Percentiles rank a stretch among this genome's conserved stretches.
Conservation (phyloP, 2,113 vertebrate genomes). For the Dascyllus trimaculatus region DNA sequence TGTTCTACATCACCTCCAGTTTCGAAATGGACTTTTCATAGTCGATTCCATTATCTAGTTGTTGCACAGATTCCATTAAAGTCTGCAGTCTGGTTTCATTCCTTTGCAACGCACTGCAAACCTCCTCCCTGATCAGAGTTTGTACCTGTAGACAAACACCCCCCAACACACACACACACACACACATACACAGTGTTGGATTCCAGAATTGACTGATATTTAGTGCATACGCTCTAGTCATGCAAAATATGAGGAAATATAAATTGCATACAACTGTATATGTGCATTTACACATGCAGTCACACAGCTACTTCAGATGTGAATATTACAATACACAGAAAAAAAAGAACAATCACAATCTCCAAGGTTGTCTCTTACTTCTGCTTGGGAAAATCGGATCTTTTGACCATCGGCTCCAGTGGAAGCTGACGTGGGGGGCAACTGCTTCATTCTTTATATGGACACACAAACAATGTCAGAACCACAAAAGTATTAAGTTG, state of each 20-base stretch:
- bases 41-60: constrained; percentile 8
- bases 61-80: constrained; percentile 42
- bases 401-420: not conserved
- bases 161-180: not conserved
- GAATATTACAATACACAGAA: too few species aligned
- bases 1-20: constrained; percentile 55
- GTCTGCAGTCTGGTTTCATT: constrained; percentile 34
- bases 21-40: constrained; percentile 38
- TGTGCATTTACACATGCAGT: too few species aligned
- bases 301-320: too few species aligned
- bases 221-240: too few species aligned
- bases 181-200: too few species aligned
- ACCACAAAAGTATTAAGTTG: too few species aligned
- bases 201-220: too few species aligned
- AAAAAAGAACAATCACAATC: not conserved
- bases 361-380: constrained; percentile 47
- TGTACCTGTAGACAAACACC: constrained; percentile 51
- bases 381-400: constrained; percentile 26
- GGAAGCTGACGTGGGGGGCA: rapidly evolving
- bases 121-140: constrained; percentile 53
- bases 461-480: not conserved
- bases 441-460: constrained; percentile 49
- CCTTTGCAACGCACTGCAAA: not conserved
- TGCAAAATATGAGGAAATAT: too few species aligned
- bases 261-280: too few species aligned